These are phyloP conservation scores for Callopanchax toddi DNA, from an alignment of 2,113 vertebrate species.

Conservation along the genomic window DNA sequence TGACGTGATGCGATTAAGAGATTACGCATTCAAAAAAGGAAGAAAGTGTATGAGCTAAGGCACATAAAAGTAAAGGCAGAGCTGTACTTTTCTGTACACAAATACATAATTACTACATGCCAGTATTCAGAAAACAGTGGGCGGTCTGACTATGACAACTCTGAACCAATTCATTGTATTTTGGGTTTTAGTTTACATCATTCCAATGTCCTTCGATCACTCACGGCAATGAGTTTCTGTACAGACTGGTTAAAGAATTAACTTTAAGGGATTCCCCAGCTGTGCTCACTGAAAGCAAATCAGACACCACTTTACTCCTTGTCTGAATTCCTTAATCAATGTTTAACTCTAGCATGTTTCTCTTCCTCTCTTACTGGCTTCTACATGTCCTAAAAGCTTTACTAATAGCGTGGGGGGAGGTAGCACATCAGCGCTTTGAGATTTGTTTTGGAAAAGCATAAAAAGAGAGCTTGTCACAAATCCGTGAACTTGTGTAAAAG, in stretches of 20 bases:
- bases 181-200: constrained; percentile 18
- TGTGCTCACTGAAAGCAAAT: constrained; percentile 10
- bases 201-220: constrained; percentile 22
- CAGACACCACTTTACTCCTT: constrained; percentile 20
- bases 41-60: constrained; percentile 6
- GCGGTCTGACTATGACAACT: constrained; percentile 3
- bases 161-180: constrained; percentile 16
- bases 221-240: constrained; percentile 40
- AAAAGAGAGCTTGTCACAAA: constrained; percentile 18
- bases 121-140: constrained; percentile 13
- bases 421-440: constrained; percentile 14
- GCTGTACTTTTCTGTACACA: not conserved
- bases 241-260: not conserved
- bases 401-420: constrained; percentile 3
- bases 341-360: constrained; percentile 37
- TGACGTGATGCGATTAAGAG: constrained; percentile 68
- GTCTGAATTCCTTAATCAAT: constrained; percentile 29
- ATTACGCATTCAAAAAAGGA: constrained; percentile 50
- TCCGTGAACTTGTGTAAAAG: constrained; percentile 14
- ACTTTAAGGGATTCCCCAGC: constrained; percentile 32
- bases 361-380: constrained; percentile 10
- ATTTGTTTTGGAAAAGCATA: constrained; percentile 11
- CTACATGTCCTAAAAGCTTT: constrained; percentile 6
- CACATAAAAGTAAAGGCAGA: constrained; percentile 19
- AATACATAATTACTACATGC: not conserved